Conservation (phyloP, 2,888 invertebrate genomes). For the Pristionchus fissidentatus region DNA sequence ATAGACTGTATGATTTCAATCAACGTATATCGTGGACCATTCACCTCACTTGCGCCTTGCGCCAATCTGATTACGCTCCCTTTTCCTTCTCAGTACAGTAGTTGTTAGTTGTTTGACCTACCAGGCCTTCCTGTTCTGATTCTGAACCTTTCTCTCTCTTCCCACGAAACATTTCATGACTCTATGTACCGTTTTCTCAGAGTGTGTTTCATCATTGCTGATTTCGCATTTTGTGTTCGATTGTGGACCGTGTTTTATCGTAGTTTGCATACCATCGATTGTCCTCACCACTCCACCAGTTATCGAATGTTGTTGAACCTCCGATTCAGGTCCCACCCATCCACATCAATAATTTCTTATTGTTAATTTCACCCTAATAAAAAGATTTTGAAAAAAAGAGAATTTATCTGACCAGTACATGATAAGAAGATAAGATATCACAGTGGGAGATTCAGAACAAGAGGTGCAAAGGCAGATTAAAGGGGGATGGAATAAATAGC, state of each 20-base stretch:
- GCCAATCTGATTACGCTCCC: neutral
- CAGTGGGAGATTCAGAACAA: slow-evolving; percentile 21
- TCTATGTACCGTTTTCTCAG: slow-evolving; percentile 39
- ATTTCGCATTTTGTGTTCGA: slow-evolving; percentile 37
- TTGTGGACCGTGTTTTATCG: slow-evolving; percentile 27
- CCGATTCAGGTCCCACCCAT: slow-evolving; percentile 25
- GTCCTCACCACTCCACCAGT: neutral
- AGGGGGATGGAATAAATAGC: neutral
- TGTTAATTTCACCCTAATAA: neutral
- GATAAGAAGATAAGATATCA: slow-evolving; percentile 33
- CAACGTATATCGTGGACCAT: neutral
- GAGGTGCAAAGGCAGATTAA: neutral
- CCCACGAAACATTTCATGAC: slow-evolving; percentile 15
- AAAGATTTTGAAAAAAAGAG: neutral
- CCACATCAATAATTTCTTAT: slow-evolving; percentile 29
- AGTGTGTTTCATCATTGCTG: neutral
- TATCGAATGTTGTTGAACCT: slow-evolving; percentile 39
- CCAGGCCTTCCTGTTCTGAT: neutral
- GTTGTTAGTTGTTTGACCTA: neutral
- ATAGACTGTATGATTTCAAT: slow-evolving; percentile 10
- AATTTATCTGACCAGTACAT: slow-evolving; percentile 34
- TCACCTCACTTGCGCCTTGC: neutral
- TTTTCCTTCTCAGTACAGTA: neutral
- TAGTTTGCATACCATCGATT: neutral
- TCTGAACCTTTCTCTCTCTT: no score